These are phyloP conservation scores for Asobara japonica DNA, from an alignment of 1,140 invertebrate genomes.

Conservation along the genomic window DNA sequence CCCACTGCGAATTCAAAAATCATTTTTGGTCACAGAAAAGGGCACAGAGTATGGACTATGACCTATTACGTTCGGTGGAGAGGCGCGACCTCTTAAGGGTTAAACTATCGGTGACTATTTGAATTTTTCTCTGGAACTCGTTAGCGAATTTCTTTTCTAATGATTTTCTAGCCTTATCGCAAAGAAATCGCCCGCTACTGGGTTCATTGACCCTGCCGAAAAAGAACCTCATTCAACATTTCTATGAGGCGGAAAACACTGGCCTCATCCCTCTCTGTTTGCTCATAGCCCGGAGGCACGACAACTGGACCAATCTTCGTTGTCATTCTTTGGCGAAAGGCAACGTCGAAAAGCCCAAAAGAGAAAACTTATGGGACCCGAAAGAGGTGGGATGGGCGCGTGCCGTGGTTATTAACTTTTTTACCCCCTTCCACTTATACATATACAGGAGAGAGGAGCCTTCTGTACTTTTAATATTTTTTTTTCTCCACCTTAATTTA, in stretches of 20 bases:
- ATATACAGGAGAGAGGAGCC: background rate
- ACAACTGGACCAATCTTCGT: slow-evolving; percentile 42
- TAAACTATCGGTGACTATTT: too few relatives aligned
- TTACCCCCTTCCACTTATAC: slow-evolving; percentile 29
- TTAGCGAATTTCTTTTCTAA: background rate
- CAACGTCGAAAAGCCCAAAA: slow-evolving; percentile 15
- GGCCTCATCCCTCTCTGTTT: background rate
- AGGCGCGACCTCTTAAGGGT: too few relatives aligned
- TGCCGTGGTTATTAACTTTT: slow-evolving; percentile 59
- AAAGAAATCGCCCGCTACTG: too few relatives aligned
- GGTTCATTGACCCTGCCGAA: too few relatives aligned
- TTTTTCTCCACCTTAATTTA: too few relatives aligned
- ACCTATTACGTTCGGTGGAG: too few relatives aligned
- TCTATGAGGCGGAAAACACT: background rate
- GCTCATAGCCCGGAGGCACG: background rate
- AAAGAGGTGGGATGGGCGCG: slow-evolving; percentile 48
- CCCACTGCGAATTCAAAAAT: too few relatives aligned
- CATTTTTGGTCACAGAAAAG: too few relatives aligned
- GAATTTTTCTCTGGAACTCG: too few relatives aligned
- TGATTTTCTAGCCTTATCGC: background rate
- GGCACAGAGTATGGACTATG: too few relatives aligned
- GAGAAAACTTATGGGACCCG: slow-evolving; percentile 26
- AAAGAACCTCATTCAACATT: too few relatives aligned
- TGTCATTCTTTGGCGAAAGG: slow-evolving; percentile 45
- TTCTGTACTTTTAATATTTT: too few relatives aligned